A percentile compares a stretch with the other conserved stretches of the same genome.
Conservation (phyloP, 2,797 vertebrate genomes). For the Hippocampus kuda region DNA sequence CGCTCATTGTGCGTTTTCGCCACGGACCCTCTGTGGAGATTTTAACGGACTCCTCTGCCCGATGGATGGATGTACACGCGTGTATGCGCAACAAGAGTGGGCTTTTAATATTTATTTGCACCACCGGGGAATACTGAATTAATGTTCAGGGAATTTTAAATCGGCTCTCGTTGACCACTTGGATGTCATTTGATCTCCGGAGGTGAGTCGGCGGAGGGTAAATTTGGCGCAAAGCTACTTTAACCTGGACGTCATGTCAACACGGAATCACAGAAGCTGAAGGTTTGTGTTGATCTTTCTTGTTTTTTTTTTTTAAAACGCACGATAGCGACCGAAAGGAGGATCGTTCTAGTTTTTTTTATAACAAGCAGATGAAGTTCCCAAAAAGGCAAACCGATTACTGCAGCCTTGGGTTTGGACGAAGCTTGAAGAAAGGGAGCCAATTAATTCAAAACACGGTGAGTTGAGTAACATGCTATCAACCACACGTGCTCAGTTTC, state of each 20-base stretch:
- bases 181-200: conserved; percentile 32
- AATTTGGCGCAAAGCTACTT: conserved; percentile 58
- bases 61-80: conserved; percentile 44
- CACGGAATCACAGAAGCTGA: conserved; percentile 9
- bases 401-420: conserved; percentile 41
- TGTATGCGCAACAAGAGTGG: conserved; percentile 44
- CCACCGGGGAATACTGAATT: conserved; percentile 56
- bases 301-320: not conserved
- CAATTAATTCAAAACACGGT: not conserved
- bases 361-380: conserved; percentile 54
- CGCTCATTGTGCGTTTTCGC: conserved; percentile 27
- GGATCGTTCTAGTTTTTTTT: conserved; percentile 43
- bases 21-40: conserved; percentile 35
- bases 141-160: conserved; percentile 48
- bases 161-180: conserved; percentile 26
- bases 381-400: conserved; percentile 18
- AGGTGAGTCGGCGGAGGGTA: conserved; percentile 48
- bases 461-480: not conserved
- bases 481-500: no score
- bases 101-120: conserved; percentile 49
- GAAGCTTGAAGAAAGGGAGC: conserved; percentile 47
- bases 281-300: conserved; percentile 38
- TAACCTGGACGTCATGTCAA: conserved; percentile 49
- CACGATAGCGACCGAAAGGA: conserved; percentile 21
- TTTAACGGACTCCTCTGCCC: conserved; percentile 9